These are phyloP conservation scores for Cichladusa arquata DNA, from an alignment of 2,113 vertebrate genomes.

Conservation along the genomic window DNA sequence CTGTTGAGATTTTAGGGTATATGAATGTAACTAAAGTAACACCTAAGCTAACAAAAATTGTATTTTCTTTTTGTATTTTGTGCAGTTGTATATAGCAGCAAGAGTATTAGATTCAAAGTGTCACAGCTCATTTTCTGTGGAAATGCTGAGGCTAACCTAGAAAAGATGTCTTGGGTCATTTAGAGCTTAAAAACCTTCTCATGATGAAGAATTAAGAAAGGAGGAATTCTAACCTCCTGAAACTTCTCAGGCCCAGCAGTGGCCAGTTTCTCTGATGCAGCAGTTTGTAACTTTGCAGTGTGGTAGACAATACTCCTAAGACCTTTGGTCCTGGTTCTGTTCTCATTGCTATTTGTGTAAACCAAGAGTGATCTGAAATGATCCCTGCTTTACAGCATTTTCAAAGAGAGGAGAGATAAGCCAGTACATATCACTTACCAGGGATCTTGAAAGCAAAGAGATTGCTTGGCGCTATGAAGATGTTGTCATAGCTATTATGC, in stretches of 20 bases:
- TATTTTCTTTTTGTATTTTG: not conserved
- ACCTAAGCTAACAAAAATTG: not conserved
- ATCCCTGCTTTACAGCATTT: constrained; percentile 30
- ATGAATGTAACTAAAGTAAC: not conserved
- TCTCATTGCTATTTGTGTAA: constrained; percentile 9
- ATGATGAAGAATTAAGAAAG: not conserved
- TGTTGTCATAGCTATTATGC: constrained; percentile 27
- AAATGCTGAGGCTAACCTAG: not conserved
- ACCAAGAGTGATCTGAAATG: not conserved
- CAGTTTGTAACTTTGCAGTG: not conserved
- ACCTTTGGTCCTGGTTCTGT: constrained; percentile 24
- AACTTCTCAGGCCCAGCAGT: not conserved
- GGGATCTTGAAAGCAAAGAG: constrained; percentile 23
- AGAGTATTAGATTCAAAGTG: not conserved
- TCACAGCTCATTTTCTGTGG: not conserved
- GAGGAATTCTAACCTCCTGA: not conserved
- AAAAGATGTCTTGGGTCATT: not conserved
- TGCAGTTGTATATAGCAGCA: not conserved
- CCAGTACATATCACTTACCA: not conserved
- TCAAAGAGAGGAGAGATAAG: constrained; percentile 54
- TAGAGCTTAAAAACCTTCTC: not conserved
- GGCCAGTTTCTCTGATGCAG: not conserved
- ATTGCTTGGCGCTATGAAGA: constrained; percentile 4
- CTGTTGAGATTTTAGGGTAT: not conserved
- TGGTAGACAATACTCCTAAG: not conserved